These are phyloP conservation scores for Triops longicaudatus DNA, from an alignment of 1,140 invertebrate genomes.

Conservation along the genomic window DNA sequence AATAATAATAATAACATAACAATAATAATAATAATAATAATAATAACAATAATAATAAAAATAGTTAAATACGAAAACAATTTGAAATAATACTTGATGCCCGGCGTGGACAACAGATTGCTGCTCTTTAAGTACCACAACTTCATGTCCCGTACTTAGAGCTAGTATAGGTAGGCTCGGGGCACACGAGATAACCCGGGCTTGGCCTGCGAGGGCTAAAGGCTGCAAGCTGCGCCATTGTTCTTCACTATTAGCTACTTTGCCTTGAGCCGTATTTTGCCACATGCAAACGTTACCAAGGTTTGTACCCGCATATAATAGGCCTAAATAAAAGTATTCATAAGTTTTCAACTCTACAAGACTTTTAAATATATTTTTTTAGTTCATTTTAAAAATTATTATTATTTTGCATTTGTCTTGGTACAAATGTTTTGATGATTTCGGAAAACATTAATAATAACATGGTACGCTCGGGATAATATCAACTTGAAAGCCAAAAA, in stretches of 20 bases:
- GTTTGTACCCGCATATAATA: slow-evolving; percentile 81
- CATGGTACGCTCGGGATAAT: too few relatives aligned
- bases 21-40: not conserved
- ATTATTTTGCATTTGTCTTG: too few relatives aligned
- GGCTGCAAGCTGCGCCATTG: slow-evolving; percentile 46
- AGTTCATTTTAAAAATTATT: too few relatives aligned
- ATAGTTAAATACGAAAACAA: slow-evolving; percentile 38
- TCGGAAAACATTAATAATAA: too few relatives aligned
- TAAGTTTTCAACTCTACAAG: too few relatives aligned
- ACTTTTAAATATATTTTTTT: too few relatives aligned
- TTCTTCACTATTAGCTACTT: slow-evolving; percentile 30
- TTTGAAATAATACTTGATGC: slow-evolving; percentile 39
- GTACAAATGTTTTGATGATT: too few relatives aligned
- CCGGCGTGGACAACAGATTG: not conserved
- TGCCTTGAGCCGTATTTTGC: slow-evolving; percentile 46
- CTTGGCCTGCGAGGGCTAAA: slow-evolving; percentile 41
- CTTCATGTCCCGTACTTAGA: slow-evolving; percentile 41
- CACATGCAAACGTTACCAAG: slow-evolving; percentile 84
- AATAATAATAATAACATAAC: not conserved
- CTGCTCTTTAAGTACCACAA: not conserved
- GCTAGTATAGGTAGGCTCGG: slow-evolving; percentile 36
- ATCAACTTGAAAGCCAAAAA: too few relatives aligned
- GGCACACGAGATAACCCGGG: slow-evolving; percentile 38
- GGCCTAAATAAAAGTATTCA: slow-evolving; percentile 38
- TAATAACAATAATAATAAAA: not conserved